Evolutionary conservation across 2,113 vertebrate genomes (phyloP), one percentile per base, ranked within the genome.

Genomic region (Pelodiscus sinensis): DNA sequence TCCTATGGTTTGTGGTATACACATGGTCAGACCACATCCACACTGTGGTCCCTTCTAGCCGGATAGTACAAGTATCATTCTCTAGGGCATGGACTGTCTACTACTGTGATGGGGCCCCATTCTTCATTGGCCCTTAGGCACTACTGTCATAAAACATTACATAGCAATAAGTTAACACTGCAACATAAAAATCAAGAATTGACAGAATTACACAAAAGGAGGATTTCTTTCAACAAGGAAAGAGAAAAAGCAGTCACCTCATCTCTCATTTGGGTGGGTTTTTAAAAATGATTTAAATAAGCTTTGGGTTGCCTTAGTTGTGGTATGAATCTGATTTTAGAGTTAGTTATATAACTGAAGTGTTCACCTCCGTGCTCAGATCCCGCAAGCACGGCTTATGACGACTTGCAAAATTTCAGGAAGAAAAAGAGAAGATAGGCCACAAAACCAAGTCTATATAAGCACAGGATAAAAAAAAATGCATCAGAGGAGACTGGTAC

Each of bases 281-380:
- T 95, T 11, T 92, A 85, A 95, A 95, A 96, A 96, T 91, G 94
- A 96, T 96, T 96, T 94, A 92, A 96, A 97, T 92, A 93, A 92
- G 93, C 90, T 96, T 95, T 95, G 95, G 95, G 95, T 96, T 95
- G 96, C 94, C 90, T 96, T 96, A 96, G 95, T 96, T 96, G 95
- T 94, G 91, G 44, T 96, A 95, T 91, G 91, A 96, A 95, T 84
- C 80, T 29, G 91, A 55, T 91, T 91, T 92, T 85, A 85, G 52
- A 95, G 88, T 90, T 88, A 90, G 88, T 90, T 88, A 90, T 87
- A 77, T 79, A 95, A 96, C 93, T 83, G 95, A 94, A 94, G 94
- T 81, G 65, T 90, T 95, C 96, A 94, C 90, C 29, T 89, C 95
- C 93, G 94, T 80, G 94, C 91, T 94, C 95, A 96, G 94, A 96